Evolutionary conservation across 2,113 vertebrate species (phyloP), one percentile per base, ranked within the genome.

Genomic region (Gobius niger): DNA sequence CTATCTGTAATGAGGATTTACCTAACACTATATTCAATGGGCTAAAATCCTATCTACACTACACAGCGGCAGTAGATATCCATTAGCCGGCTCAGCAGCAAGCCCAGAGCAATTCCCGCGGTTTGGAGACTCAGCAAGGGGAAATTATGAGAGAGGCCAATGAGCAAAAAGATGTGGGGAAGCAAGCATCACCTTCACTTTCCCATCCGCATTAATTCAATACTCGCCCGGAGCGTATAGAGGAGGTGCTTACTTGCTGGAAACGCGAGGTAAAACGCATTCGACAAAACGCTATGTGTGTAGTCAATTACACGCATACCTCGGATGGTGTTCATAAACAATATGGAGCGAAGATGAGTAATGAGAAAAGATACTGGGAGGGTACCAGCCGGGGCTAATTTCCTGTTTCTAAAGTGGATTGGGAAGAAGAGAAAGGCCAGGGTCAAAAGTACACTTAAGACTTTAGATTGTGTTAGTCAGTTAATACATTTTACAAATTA

Each of bases 251-350:
- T 66, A 81, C 72, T 66, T 70, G 69, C 59, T 81, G 73, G 62
- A 83, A 75, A 80, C n/a, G 60, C 60, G 18, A 63, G 60, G 74
- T 65, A 78, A 76, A 52, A 84, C 76, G 19, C 72, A 41, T 82
- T 78, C 44, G 15, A 75, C 67, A 68, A 53, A 76, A 71, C 0
- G 16, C n/a, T 63, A 63, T 63, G 60, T 47, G 0, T 69, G 65
- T 66, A 68, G 78, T 73, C 82, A 66, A 82, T 86, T 86, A 84
- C 64, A 76, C 76, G 54, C 46, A 15, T 53, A 84, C 61, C 68
- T 73, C 70, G 70, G 80, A 63, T 72, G 80, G 73, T 83, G 85
- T 85, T 81, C 71, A 82, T 85, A 89, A 90, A 88, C 76, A 82
- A 80, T 73, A 80, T 73, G 72, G 68, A 73, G 75, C 72, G 78